phyloP scores from a whole-genome alignment of 2,888 invertebrate genomes.

The Chrysodeixis includens region DNA sequence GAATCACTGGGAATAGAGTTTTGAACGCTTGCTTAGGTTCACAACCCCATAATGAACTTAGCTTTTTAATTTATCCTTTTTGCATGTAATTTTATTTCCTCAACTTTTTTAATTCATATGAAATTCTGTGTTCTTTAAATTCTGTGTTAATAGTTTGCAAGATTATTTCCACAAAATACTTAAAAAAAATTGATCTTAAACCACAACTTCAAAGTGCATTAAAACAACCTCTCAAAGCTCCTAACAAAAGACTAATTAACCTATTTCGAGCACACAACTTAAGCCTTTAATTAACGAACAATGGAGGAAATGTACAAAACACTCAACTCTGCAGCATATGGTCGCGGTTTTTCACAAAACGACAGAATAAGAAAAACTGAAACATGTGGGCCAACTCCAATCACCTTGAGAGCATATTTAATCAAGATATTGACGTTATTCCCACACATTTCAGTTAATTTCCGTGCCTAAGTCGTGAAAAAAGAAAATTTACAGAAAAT shows the following conservation, averaged over 20 bases:
- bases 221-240: not conserved
- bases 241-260: conserved; percentile 37
- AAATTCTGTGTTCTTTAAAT: too few relatives aligned
- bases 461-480: conserved; percentile 22
- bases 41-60: too few relatives aligned
- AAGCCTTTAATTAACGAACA: conserved; percentile 42
- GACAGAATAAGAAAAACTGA: conserved; percentile 34
- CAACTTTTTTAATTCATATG: too few relatives aligned
- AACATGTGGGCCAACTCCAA: conserved; percentile 45
- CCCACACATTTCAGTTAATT: conserved; percentile 21
- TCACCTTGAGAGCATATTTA: conserved; percentile 43
- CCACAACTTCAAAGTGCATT: not conserved
- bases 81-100: too few relatives aligned
- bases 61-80: too few relatives aligned
- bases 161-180: not conserved
- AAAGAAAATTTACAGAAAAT: conserved; percentile 7
- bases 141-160: too few relatives aligned
- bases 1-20: not conserved
- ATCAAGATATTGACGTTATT: conserved; percentile 50
- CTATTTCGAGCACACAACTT: conserved; percentile 40
- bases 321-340: conserved; percentile 26
- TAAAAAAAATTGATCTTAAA: not conserved
- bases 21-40: too few relatives aligned
- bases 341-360: conserved; percentile 40
- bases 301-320: conserved; percentile 45